Evolutionary conservation across 2,888 invertebrate genomes (phyloP), one percentile per base, ranked within the genome.

Genomic region (Thyatira batis): DNA sequence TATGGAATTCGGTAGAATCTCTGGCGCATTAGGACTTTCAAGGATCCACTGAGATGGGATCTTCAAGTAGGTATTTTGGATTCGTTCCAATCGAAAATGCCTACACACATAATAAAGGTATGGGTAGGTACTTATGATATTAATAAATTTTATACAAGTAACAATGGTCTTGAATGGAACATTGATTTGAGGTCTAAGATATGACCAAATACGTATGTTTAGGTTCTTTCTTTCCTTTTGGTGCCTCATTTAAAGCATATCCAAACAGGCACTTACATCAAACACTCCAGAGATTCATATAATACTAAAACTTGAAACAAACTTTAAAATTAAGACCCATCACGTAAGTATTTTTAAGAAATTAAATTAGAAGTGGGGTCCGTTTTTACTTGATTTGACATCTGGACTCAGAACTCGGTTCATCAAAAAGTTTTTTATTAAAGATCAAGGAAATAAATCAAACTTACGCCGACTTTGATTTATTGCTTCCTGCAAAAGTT

Each of bases 391-490:
- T 57, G 59, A 67, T 61, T 65, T 67, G 65, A 63, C 72, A 69
- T 69, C 67, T 67, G 72, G 66, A 63, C 58, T 67, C 58, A 65
- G 70, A 64, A 62, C 58, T 66, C 57, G 64, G 55, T 57, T 65
- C 60, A 71, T 71, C 59, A 57, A n/a, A 66, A 69, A 71, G 60
- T 72, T 72, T 71, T 30, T 72, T 72, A 71, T 71, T 66, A 65
- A 27, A 27, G 13, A 28, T 48, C 27, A 28, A 48, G 17, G 48
- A 27, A 48, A 28, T 44, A 44, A 44, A 17, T 48, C 48, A 10
- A 72, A 65, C 54, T 55, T 53, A 10, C 45, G 23, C 49, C 53
- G 60, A 72, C 58, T 67, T 69, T 60, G 63, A 67, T 71, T 67
- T 67, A 48, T 48, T 48, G 28, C 48, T 28, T 27, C 27, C 27